phyloP scores from a whole-genome alignment of 35 echinoderm and acorn worm genomes.

The Ophiothrix spiculata region DNA sequence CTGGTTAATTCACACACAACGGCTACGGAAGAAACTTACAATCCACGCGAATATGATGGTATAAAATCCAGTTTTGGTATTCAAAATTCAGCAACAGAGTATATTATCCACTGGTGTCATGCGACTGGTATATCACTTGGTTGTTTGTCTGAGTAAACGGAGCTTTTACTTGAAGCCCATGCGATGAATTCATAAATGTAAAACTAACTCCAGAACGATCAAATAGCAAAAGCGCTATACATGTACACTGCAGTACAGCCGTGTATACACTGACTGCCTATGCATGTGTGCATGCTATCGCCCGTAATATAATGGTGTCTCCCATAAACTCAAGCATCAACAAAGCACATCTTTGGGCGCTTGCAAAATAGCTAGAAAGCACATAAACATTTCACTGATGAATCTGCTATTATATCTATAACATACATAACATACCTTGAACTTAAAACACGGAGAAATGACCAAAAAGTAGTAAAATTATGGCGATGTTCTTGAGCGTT shows the following conservation, averaged over 20 bases:
- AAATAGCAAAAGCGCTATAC: not conserved
- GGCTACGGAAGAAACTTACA: not conserved
- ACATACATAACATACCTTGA: not conserved
- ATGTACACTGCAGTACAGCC: not conserved
- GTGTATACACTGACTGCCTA: not conserved
- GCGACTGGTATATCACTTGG: not conserved
- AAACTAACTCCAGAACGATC: slow-evolving; percentile 1
- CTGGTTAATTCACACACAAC: not conserved
- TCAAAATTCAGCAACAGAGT: not conserved
- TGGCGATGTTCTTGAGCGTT: not conserved
- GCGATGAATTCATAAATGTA: not conserved
- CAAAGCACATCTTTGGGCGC: not conserved
- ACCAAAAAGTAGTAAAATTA: not conserved
- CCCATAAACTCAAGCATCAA: not conserved
- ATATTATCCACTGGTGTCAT: not conserved
- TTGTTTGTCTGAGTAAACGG: not conserved
- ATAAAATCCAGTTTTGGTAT: not conserved
- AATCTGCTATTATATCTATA: not conserved
- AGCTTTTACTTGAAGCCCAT: not conserved
- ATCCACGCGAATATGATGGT: not conserved
- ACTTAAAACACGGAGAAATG: not conserved
- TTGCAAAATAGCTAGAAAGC: not conserved
- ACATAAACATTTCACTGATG: no score
- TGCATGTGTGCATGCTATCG: not conserved
- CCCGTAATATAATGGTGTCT: slow-evolving; percentile 15